phyloP scores from a whole-genome alignment of 2,888 invertebrate genomes.

The Caenorhabditis sinica region DNA sequence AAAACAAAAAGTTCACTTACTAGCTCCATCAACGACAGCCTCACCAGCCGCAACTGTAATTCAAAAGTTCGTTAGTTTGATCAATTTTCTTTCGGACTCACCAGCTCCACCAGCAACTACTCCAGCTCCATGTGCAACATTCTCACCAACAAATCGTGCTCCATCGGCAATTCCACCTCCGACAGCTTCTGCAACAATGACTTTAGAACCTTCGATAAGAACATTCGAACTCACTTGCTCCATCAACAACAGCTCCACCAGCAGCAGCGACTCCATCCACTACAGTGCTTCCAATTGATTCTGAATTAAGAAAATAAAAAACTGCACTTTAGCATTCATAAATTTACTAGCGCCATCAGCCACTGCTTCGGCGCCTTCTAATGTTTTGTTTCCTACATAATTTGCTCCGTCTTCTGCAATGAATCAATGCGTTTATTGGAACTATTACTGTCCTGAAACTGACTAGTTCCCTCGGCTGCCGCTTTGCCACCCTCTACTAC shows the following conservation, averaged over 20 bases:
- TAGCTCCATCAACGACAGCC: constrained; percentile 36
- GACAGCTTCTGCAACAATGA: constrained; percentile 36
- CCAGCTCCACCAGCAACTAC: constrained; percentile 10
- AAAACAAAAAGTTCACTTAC: neutral
- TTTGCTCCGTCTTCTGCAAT: constrained; percentile 34
- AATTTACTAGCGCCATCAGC: constrained; percentile 47
- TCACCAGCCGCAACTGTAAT: constrained; percentile 40
- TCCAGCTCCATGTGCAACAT: constrained; percentile 28
- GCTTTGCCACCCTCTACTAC: constrained; percentile 44
- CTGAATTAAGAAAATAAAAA: constrained; percentile 3
- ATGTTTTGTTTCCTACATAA: constrained; percentile 33
- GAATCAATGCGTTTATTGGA: neutral
- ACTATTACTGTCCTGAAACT: neutral
- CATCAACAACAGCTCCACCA: constrained; percentile 53
- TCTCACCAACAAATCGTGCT: constrained; percentile 12
- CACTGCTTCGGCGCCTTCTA: constrained; percentile 50
- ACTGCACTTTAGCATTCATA: neutral
- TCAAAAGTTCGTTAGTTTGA: neutral
- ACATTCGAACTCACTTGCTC: constrained; percentile 32
- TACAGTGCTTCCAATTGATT: constrained; percentile 39
- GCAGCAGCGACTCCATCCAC: constrained; percentile 59
- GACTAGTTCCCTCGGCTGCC: constrained; percentile 37
- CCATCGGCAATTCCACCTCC: constrained; percentile 39
- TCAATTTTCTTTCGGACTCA: neutral
- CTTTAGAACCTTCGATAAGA: neutral